Evolutionary conservation across 2,797 vertebrate genomes (phyloP).

Genomic region (Poecilia wingei): DNA sequence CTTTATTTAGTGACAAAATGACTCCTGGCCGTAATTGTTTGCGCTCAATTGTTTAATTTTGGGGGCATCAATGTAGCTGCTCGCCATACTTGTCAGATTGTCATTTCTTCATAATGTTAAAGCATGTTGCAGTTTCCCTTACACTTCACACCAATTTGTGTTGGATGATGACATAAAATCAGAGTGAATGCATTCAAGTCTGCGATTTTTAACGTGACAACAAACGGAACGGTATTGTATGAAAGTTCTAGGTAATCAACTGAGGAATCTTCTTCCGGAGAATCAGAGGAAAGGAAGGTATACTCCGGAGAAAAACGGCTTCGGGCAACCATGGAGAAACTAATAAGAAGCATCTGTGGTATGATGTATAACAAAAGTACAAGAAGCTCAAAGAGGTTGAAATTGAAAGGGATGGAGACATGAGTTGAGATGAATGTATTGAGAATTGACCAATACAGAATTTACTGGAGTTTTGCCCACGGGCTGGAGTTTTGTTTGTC

Average conservation of each 20-base stretch:
- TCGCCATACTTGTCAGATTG: background rate
- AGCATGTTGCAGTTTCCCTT: background rate
- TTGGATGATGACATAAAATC: background rate
- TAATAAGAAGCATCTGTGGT: conserved; percentile 31
- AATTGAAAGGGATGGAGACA: conserved; percentile 20
- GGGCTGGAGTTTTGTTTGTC: conserved; percentile 68
- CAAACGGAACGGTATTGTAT: background rate
- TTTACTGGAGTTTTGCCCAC: conserved; percentile 64
- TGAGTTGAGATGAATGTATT: conserved; percentile 21
- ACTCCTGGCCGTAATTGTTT: background rate
- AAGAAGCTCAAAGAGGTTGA: conserved; percentile 18
- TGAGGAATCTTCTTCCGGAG: conserved; percentile 3
- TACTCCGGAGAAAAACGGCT: conserved; percentile 28
- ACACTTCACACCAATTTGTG: background rate
- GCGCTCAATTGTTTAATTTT: background rate
- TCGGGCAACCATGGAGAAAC: conserved; percentile 41
- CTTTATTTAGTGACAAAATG: background rate
- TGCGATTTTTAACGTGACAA: background rate
- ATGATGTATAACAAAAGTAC: conserved; percentile 30
- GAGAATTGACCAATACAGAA: conserved; percentile 45
- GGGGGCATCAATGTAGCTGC: background rate
- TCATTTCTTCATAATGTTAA: background rate
- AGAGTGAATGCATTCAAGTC: background rate
- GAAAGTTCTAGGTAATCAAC: background rate
- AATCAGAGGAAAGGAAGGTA: conserved; percentile 21